A percentile compares a stretch with the other conserved stretches of the same genome.
phyloP scores from a whole-genome alignment of 1,140 invertebrate genomes.

The Trigoniulus corallinus region DNA sequence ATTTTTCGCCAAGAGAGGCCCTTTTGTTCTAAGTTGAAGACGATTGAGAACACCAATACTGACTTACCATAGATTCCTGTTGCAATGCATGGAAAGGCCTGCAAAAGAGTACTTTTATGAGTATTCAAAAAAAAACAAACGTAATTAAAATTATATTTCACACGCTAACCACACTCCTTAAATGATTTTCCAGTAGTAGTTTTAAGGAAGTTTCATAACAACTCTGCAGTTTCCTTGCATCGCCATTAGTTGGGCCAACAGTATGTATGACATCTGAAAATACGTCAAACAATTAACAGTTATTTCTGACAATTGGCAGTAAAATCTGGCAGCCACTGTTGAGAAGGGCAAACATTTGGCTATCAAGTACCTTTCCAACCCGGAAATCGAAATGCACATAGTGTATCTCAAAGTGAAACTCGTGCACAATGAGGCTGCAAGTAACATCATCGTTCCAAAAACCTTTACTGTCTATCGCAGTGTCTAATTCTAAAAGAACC shows the following conservation, averaged over 20 bases:
- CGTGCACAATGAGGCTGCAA: too few species aligned
- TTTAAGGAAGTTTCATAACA: constrained; percentile 52
- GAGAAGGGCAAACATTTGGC: too few species aligned
- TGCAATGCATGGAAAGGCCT: constrained; percentile 32
- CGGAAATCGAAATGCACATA: too few species aligned
- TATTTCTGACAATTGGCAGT: constrained; percentile 1
- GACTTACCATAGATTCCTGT: constrained; percentile 37
- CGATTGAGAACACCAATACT: too few species aligned
- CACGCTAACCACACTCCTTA: constrained; percentile 44
- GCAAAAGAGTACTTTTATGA: constrained; percentile 14
- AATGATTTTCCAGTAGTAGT: constrained; percentile 36
- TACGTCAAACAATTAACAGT: background rate
- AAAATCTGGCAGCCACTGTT: background rate
- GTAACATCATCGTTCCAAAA: too few species aligned
- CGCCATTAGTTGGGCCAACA: constrained; percentile 58
- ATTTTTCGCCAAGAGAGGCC: too few species aligned
- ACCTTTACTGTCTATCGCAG: too few species aligned
- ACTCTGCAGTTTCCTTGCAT: constrained; percentile 39
- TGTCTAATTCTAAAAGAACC: too few species aligned
- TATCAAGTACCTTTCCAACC: too few species aligned
- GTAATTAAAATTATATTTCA: constrained; percentile 6
- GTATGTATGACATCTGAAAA: constrained; percentile 53
- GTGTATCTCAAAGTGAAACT: too few species aligned
- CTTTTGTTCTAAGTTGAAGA: too few species aligned
- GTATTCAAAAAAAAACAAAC: background rate